These are phyloP conservation scores for Ammodytes dubius DNA, from an alignment of 2,113 vertebrate species.

Conservation along the genomic window DNA sequence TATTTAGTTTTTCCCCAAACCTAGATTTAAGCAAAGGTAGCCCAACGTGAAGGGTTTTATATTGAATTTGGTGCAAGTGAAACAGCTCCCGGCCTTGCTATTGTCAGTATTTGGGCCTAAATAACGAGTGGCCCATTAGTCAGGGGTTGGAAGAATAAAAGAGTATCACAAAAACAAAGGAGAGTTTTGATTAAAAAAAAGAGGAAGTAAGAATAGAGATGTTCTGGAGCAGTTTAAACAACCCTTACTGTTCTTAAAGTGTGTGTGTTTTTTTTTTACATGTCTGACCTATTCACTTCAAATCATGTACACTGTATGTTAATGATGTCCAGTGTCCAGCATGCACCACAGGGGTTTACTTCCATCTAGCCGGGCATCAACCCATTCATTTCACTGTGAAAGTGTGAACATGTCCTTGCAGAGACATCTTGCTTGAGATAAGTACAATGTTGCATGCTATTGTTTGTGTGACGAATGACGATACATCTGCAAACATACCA, in stretches of 20 bases:
- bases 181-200: constrained; percentile 13
- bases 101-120: constrained; percentile 36
- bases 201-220: constrained; percentile 1
- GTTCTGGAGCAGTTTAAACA: constrained; percentile 4
- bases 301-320: neutral
- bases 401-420: neutral
- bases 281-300: constrained; percentile 9
- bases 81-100: constrained; percentile 28
- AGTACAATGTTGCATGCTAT: neutral
- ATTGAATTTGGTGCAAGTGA: constrained; percentile 27
- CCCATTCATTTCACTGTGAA: neutral
- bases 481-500: neutral
- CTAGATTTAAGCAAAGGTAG: constrained; percentile 4
- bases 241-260: neutral
- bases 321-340: neutral
- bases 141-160: constrained; percentile 18
- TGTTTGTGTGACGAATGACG: neutral
- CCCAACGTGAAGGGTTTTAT: constrained; percentile 17
- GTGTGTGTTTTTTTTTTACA: constrained; percentile 3
- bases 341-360: neutral
- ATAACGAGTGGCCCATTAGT: constrained; percentile 44
- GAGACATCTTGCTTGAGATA: neutral
- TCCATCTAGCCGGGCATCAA: neutral
- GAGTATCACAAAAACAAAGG: neutral
- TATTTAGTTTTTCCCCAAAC: neutral